Conservation (phyloP, 2,113 vertebrate genomes). For the Climacteris rufus region DNA sequence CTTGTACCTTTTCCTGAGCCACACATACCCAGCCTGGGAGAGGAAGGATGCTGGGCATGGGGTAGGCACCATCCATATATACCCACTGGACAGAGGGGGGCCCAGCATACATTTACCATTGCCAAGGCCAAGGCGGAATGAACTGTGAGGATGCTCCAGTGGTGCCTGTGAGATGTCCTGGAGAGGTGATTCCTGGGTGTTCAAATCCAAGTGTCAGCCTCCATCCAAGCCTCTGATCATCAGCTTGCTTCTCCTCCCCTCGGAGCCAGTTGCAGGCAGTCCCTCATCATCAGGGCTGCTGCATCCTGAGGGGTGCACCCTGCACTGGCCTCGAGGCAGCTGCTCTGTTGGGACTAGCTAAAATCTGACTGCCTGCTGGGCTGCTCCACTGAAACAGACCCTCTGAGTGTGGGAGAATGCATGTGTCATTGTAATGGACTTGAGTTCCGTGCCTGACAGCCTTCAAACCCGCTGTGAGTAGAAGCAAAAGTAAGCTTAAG, state of each 20-base stretch:
- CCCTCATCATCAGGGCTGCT: neutral
- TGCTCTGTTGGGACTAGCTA: neutral
- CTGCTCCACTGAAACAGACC: neutral
- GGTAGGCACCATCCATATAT: neutral
- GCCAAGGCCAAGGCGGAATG: neutral
- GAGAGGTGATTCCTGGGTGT: neutral
- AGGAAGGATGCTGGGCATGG: neutral
- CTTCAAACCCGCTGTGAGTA: neutral
- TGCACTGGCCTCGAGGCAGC: neutral
- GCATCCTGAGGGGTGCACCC: neutral
- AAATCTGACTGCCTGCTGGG: neutral
- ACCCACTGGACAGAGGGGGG: neutral
- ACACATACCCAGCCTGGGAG: rapidly evolving
- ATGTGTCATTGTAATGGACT: neutral
- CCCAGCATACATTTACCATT: neutral
- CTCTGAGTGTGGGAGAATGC: neutral
- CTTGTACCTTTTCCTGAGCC: neutral
- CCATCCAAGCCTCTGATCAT: neutral
- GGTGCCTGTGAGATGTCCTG: neutral
- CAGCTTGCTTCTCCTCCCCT: neutral
- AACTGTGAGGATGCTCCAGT: rapidly evolving
- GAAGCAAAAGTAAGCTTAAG: neutral
- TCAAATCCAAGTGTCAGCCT: neutral
- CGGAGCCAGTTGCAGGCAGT: neutral
- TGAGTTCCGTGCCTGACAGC: neutral